Base-by-base conservation (phyloP, 2,113 vertebrate species). In the Malaclemys terrapin region DNA sequence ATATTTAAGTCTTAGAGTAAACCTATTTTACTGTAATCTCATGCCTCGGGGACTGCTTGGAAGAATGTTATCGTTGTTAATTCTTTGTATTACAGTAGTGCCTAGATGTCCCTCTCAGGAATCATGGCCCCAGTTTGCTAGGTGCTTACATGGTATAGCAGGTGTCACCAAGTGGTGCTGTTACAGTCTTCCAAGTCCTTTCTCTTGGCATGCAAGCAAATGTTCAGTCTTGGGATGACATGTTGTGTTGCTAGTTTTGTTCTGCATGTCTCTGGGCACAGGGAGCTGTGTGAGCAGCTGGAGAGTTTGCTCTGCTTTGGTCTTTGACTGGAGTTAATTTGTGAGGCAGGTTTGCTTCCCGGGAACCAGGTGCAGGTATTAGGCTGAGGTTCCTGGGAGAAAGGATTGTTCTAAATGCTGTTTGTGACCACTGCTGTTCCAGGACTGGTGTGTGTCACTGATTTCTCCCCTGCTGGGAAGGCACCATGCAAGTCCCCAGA, bases 131-230 rank as follows among this genome's bases (percentile, higher is more conserved):
- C 1, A 4, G 0, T 2, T 53, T 54, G 9, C n/a, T 54, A 7
- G 84, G 5, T 35, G 38, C n/a, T 38, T 2, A 42, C 10, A 3
- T 0, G 4, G 0, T 69, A 19, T 5, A 62, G 80, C 5, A 2
- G 50, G 1, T 1, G 38, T 5, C 20, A 49, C 11, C 29, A 8
- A 84, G 45, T 20, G 45, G 19, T 53, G 82, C 50, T 29, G 27
- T 1, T 11, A 1, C 8, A 1, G 2, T 8, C 29, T 38, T 57
- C n/a, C 80, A 5, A 3, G n/a, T 59, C 24, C 10, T 19, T 52
- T 80, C 0, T 0, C 24, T 47, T 19, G 1, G 27, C 6, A 3
- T 10, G 50, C 0, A 7, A 52, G 10, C 56, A 65, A n/a, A 10
- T 3, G 19, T 7, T n/a, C 35, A 50, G 27, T 80, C 31, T 27